A percentile compares a stretch with the other conserved stretches of the same genome.
Evolutionary conservation across 2,113 vertebrate genomes (phyloP).

Genomic region (Dissostichus mawsoni): DNA sequence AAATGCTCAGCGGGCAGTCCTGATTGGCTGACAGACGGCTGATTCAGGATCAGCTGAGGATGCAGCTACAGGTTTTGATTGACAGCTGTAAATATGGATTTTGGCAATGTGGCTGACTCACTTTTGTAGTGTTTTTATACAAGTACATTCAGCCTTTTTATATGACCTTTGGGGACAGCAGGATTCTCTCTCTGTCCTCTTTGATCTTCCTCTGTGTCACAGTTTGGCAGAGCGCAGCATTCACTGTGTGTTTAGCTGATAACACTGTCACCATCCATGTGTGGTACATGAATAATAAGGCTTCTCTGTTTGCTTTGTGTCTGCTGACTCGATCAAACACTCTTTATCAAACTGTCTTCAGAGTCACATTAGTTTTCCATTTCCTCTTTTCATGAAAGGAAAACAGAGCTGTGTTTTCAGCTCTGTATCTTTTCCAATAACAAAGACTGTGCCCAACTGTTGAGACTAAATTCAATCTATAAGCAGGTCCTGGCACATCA

Average conservation of each 20-base stretch:
- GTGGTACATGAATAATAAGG: background rate
- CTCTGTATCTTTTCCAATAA: background rate
- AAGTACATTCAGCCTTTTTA: background rate
- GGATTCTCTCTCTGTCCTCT: background rate
- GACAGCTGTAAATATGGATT: slow-evolving; percentile 10
- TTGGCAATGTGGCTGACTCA: slow-evolving; percentile 9
- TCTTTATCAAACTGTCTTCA: background rate
- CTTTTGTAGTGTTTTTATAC: background rate
- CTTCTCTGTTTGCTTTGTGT: slow-evolving; percentile 29
- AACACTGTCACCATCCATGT: background rate
- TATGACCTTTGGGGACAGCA: background rate
- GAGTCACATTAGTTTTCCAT: background rate
- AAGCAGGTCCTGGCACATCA: too few relatives aligned
- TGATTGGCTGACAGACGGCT: slow-evolving; percentile 49
- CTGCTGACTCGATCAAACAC: slow-evolving; percentile 3
- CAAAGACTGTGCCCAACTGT: too few relatives aligned
- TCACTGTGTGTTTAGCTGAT: background rate
- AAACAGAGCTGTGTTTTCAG: background rate
- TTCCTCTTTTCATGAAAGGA: background rate
- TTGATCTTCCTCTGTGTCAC: background rate
- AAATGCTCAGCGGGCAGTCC: slow-evolving; percentile 19
- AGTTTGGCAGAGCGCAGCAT: background rate
- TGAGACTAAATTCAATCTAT: too few relatives aligned
- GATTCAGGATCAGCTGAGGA: slow-evolving; percentile 48
- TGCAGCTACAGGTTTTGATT: slow-evolving; percentile 25